A percentile compares a stretch with the other conserved stretches of the same genome.
Evolutionary conservation across 2,113 vertebrate genomes (phyloP).

Genomic region (Pituophis catenifer): DNA sequence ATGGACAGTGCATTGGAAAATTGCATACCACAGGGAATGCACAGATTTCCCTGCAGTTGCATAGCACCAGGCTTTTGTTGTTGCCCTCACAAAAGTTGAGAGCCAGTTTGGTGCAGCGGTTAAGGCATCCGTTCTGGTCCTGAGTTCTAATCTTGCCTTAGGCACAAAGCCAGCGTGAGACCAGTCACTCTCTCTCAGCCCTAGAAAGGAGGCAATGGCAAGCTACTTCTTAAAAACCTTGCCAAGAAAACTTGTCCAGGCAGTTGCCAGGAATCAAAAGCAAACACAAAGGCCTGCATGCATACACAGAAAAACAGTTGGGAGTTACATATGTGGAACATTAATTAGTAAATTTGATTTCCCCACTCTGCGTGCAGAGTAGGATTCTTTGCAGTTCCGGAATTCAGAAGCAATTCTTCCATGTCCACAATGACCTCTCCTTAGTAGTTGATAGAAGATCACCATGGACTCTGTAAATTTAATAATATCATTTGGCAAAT

Average conservation of each 20-base stretch:
- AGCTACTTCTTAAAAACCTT: background rate
- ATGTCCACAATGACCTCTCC: no score
- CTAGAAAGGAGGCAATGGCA: background rate
- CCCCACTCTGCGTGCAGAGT: background rate
- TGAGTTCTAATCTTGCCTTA: background rate
- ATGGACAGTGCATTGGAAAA: background rate
- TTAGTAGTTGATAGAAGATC: background rate
- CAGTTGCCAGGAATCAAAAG: background rate
- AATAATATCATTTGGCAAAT: background rate
- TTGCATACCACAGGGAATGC: background rate
- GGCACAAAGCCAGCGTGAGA: background rate
- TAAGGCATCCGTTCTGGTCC: background rate
- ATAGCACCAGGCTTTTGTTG: background rate
- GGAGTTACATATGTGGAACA: background rate
- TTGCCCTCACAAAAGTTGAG: background rate
- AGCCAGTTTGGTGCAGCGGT: background rate
- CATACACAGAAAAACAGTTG: background rate
- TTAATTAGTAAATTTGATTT: background rate
- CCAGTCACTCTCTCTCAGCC: background rate
- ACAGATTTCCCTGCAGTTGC: background rate
- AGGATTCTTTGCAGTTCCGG: background rate
- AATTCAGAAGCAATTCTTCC: background rate
- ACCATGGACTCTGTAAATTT: background rate
- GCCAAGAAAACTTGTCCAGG: background rate
- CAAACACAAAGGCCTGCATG: background rate